phyloP scores from a whole-genome alignment of 2,888 invertebrate genomes.

The Emmelina monodactyla region DNA sequence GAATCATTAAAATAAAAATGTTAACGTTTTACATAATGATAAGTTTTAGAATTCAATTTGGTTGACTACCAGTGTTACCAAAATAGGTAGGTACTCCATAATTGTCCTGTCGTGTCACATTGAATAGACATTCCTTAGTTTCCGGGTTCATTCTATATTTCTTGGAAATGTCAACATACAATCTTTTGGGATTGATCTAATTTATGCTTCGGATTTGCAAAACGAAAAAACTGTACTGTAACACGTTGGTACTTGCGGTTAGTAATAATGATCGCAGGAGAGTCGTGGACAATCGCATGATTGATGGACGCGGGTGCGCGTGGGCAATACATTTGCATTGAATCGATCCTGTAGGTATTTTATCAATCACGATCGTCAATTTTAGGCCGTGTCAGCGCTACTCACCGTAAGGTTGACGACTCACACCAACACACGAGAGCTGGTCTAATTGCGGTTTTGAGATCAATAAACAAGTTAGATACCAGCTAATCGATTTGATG shows the following conservation, averaged over 20 bases:
- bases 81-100: too few species aligned
- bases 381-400: slow-evolving; percentile 17
- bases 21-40: too few species aligned
- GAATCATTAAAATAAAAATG: too few species aligned
- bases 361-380: background rate
- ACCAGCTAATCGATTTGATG: background rate
- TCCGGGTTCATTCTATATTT: slow-evolving; percentile 51
- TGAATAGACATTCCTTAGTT: too few species aligned
- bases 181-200: slow-evolving; percentile 42
- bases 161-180: slow-evolving; percentile 47
- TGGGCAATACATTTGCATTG: slow-evolving; percentile 59
- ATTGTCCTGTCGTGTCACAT: too few species aligned
- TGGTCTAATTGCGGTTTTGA: background rate
- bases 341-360: slow-evolving; percentile 42
- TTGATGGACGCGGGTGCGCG: slow-evolving; percentile 35
- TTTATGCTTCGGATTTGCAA: slow-evolving; percentile 35
- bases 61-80: too few species aligned
- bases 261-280: slow-evolving; percentile 14
- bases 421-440: slow-evolving; percentile 14
- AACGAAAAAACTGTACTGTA: slow-evolving; percentile 36
- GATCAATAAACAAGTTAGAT: background rate
- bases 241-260: slow-evolving; percentile 17
- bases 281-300: slow-evolving; percentile 40
- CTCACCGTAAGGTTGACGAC: slow-evolving; percentile 31
- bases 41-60: too few species aligned